Evolutionary conservation across 23 tunicate genomes (phyloP), one percentile per base, ranked within the genome.

Genomic region (Corella eumyota): DNA sequence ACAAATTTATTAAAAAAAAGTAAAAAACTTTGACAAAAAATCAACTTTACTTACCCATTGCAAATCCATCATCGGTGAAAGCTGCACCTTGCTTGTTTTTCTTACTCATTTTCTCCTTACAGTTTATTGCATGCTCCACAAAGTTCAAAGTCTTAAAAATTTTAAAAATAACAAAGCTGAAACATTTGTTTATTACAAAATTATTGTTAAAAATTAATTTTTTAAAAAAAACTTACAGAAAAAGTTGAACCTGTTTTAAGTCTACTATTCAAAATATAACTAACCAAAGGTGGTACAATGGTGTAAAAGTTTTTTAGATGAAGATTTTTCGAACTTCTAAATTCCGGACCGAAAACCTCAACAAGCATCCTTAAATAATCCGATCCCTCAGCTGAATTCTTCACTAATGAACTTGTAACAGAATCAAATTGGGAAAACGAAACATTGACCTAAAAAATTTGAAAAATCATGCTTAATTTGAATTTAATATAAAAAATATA

Each of bases 51-150:
- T 40, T 40, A 80, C 90, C 95, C 80, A 86, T 86, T 7, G 95
- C 95, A 50, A 86, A 86, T 9, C 95, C 95, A 32, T 86, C 95
- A 40, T 86, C 95, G 2, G 95, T 86, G 60, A 86, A 86, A 40
- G 95, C 75, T 4, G 95, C 95, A n/a, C 95, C 95, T 0, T 54
- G 67, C 66, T 86, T 86, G 60, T 86, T 86, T 71, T 86, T 86
- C 63, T 86, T 86, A 57, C 70, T 86, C 95, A 86, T 86, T 47
- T 86, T 86, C 62, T 86, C 95, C 65, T 86, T 86, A 67, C 95
- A 73, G 30, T 67, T 61, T 20, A 86, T 86, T 25, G 71, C 67
- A 56, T 86, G 75, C 50, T 86, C 95, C 50, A 86, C 95, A 48
- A 86, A 86, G 50, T 86, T 86, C 50, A 86, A 23, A 25, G 95